Conservation (phyloP, 2,888 invertebrate species). For the Cecidostiba fungosa region DNA sequence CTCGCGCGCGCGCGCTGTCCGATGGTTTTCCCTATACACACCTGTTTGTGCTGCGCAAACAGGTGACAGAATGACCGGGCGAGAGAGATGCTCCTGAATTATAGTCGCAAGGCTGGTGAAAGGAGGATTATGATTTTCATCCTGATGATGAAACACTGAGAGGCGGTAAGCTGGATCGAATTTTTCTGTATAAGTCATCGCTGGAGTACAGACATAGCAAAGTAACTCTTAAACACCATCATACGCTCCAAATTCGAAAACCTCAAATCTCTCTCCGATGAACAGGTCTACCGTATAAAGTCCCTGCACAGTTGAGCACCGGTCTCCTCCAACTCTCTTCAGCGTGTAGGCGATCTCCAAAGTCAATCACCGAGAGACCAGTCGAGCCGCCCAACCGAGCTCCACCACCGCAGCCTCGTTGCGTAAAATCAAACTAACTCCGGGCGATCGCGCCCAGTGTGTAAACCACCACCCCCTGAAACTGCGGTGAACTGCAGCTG, state of each 20-base stretch:
- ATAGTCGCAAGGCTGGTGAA: not conserved
- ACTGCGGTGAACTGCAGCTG: slow-evolving; percentile 8
- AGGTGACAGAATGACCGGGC: not conserved
- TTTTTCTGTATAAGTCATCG: not conserved
- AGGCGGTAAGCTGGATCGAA: slow-evolving; percentile 6
- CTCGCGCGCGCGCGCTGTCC: not conserved
- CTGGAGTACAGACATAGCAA: too few relatives aligned
- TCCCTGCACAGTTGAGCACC: too few relatives aligned
- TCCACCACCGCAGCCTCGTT: not conserved
- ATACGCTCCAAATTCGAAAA: not conserved
- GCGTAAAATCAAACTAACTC: slow-evolving; percentile 54
- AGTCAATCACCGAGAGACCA: slow-evolving; percentile 32
- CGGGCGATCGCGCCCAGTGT: slow-evolving; percentile 15
- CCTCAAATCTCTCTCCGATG: not conserved
- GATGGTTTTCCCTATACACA: slow-evolving; percentile 21
- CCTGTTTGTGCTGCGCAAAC: slow-evolving; percentile 52
- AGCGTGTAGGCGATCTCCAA: not conserved
- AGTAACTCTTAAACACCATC: too few relatives aligned
- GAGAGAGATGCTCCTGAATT: not conserved
- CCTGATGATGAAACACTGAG: not conserved
- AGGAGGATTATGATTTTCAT: slow-evolving; percentile 31
- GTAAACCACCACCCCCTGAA: not conserved
- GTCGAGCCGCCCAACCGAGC: not conserved
- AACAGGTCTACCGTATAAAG: too few relatives aligned
- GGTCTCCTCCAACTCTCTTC: not conserved